Conservation (phyloP, 92 coral and sea anemone species). For the Desmophyllum pertusum region DNA sequence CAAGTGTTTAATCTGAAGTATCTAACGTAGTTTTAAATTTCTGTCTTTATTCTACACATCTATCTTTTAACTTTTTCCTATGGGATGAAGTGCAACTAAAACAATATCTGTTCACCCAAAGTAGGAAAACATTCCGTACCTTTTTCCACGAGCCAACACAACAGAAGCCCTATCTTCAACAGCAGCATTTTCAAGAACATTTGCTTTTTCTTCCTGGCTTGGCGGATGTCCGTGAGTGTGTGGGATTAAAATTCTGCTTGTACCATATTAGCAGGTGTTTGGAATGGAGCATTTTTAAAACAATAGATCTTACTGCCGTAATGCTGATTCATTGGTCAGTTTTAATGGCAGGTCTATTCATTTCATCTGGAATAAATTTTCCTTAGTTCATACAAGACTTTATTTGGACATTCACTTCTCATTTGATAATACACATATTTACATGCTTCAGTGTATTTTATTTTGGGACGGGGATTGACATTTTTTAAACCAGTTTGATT, state of each 20-base stretch:
- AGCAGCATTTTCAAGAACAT: not conserved
- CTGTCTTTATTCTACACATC: not conserved
- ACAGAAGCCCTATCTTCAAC: not conserved
- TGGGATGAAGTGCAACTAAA: not conserved
- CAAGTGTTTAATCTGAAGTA: not conserved
- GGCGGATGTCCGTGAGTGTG: not conserved
- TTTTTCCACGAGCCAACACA: not conserved
- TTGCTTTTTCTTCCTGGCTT: not conserved
- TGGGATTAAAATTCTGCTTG: not conserved
- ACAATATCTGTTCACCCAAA: not conserved
- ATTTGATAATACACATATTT: not conserved
- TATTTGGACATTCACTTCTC: not conserved
- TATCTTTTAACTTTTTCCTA: not conserved
- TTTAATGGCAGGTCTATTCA: not conserved
- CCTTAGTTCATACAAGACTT: not conserved
- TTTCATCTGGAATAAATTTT: not conserved
- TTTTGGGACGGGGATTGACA: no score
- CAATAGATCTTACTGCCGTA: not conserved
- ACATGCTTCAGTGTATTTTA: not conserved
- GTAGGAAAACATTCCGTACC: not conserved
- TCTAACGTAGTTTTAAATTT: not conserved
- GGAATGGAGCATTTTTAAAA: not conserved
- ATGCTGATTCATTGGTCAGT: not conserved
- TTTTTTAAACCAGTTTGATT: not conserved
- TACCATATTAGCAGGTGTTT: not conserved